phyloP scores from a whole-genome alignment of 2,888 invertebrate species.

The Aporophyla lueneburgensis region DNA sequence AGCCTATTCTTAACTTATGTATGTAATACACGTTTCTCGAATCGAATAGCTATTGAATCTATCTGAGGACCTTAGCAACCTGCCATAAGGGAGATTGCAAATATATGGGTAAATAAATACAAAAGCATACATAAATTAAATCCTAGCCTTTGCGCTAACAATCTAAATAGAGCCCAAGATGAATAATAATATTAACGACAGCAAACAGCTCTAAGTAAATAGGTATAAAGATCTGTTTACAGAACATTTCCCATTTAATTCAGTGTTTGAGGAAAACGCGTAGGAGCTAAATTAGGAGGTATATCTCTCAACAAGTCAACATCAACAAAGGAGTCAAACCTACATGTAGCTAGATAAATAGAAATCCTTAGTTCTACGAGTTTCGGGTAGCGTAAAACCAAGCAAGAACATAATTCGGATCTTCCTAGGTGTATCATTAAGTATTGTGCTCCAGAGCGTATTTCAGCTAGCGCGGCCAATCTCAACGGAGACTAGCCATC shows the following conservation, averaged over 20 bases:
- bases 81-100: no score
- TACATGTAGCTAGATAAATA: constrained; percentile 20
- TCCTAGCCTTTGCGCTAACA: background rate
- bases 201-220: constrained; percentile 15
- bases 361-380: constrained; percentile 2
- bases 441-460: no score
- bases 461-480: no score
- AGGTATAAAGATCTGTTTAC: constrained; percentile 4
- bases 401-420: background rate
- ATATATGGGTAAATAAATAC: background rate
- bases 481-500: no score
- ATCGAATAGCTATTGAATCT: background rate
- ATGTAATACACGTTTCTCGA: no score
- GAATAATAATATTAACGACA: background rate
- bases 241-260: constrained; percentile 18
- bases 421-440: background rate
- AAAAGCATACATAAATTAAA: background rate
- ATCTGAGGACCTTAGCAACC: no score
- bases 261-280: constrained; percentile 2
- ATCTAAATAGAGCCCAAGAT: background rate
- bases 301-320: constrained; percentile 26
- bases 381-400: constrained; percentile 6
- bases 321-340: constrained; percentile 15
- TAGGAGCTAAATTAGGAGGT: constrained; percentile 8
- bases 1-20: no score